A percentile compares a stretch with the other conserved stretches of the same genome.
These are phyloP conservation scores for Oceanites oceanicus DNA, from an alignment of 2,113 vertebrate genomes.

Conservation along the genomic window DNA sequence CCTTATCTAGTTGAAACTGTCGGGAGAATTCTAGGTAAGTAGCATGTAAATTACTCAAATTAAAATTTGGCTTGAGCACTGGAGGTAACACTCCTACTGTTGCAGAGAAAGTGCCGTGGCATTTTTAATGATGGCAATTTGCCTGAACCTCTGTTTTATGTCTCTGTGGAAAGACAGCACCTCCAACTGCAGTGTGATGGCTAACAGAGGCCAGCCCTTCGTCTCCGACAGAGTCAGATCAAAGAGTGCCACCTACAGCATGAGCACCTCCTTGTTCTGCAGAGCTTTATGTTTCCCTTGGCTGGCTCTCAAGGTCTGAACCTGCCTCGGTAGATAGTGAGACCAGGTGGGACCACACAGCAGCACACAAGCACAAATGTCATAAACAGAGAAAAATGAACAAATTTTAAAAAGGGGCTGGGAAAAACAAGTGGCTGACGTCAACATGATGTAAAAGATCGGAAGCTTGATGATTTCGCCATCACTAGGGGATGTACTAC, in stretches of 20 bases:
- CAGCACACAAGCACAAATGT: rapidly evolving
- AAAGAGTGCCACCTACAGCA: background rate
- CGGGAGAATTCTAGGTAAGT: background rate
- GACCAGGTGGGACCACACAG: background rate
- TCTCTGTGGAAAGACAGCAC: background rate
- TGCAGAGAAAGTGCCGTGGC: background rate
- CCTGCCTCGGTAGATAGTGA: rapidly evolving
- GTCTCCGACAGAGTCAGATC: rapidly evolving
- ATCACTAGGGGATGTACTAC: rapidly evolving
- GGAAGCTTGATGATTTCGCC: rapidly evolving
- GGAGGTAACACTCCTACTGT: background rate
- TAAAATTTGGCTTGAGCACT: background rate
- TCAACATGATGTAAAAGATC: rapidly evolving
- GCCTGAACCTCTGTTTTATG: background rate
- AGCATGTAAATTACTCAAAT: background rate
- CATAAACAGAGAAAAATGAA: background rate
- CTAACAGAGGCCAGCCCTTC: background rate
- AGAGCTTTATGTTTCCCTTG: rapidly evolving
- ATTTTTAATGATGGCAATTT: background rate
- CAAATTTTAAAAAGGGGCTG: rapidly evolving
- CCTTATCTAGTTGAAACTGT: background rate
- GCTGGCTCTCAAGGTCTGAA: rapidly evolving
- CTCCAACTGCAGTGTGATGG: background rate
- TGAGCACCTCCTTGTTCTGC: background rate
- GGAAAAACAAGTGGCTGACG: rapidly evolving